phyloP scores from a whole-genome alignment of 2,797 vertebrate species.

The Phrynocephalus forsythii region DNA sequence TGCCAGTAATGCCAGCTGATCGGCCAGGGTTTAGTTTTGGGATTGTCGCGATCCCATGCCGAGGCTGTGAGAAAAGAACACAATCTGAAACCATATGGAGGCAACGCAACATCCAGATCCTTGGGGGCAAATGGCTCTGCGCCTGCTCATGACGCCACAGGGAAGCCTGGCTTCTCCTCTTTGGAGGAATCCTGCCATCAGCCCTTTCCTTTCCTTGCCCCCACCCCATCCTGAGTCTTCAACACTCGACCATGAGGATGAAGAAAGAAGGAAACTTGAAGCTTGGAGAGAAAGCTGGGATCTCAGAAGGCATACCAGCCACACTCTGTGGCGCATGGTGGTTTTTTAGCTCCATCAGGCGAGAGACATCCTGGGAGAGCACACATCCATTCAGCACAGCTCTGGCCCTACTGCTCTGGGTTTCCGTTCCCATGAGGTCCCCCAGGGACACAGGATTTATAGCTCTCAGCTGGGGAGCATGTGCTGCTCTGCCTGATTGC shows the following conservation, averaged over 20 bases:
- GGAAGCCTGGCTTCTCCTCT: background rate
- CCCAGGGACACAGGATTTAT: constrained; percentile 16
- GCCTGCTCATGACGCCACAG: background rate
- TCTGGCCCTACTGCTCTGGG: background rate
- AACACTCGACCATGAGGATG: background rate
- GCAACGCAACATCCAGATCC: background rate
- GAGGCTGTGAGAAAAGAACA: background rate
- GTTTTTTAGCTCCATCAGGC: background rate
- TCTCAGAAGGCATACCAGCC: background rate
- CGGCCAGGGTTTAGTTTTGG: background rate
- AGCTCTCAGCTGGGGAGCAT: constrained; percentile 29
- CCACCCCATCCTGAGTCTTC: background rate
- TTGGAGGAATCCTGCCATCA: background rate
- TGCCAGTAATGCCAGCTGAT: background rate
- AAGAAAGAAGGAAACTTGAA: too few species aligned
- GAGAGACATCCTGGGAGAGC: constrained; percentile 16
- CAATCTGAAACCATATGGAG: background rate
- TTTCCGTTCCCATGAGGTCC: constrained; percentile 34
- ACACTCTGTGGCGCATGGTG: background rate
- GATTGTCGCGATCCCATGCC: background rate
- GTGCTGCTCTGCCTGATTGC: constrained; percentile 26
- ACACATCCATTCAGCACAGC: background rate
- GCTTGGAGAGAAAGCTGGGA: too few species aligned
- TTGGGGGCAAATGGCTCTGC: background rate
- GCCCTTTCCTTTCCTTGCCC: background rate